Percentiles rank a stretch among this genome's conserved stretches.
These are phyloP conservation scores for Montipora foliosa DNA, from an alignment of 64 coral and sea anemone genomes.

Conservation along the genomic window DNA sequence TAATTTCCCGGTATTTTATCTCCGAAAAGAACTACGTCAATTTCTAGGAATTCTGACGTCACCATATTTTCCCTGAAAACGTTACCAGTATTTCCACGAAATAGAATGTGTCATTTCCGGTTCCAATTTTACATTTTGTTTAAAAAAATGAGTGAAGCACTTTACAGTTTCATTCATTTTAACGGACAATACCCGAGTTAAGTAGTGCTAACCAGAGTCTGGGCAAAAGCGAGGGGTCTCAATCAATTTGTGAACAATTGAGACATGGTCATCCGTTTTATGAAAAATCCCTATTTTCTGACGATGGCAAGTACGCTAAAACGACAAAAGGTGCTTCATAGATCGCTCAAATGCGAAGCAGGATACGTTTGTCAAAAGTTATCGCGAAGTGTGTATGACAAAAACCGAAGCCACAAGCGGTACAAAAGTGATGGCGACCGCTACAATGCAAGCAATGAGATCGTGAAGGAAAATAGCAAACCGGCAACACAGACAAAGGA, in stretches of 20 bases:
- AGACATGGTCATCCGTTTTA: not conserved
- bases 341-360: not conserved
- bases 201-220: too few relatives aligned
- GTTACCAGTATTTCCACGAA: too few relatives aligned
- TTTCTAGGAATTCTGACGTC: too few relatives aligned
- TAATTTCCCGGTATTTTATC: too few relatives aligned
- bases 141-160: too few relatives aligned
- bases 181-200: too few relatives aligned
- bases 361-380: not conserved
- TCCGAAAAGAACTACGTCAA: too few relatives aligned
- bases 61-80: too few relatives aligned
- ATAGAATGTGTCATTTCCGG: too few relatives aligned
- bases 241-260: not conserved
- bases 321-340: not conserved
- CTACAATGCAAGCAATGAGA: not conserved
- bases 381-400: not conserved
- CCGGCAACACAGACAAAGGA: not conserved
- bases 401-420: not conserved
- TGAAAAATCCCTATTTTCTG: not conserved
- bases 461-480: not conserved
- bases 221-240: not conserved
- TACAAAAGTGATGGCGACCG: not conserved
- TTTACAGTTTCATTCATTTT: too few relatives aligned
- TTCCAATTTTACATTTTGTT: too few relatives aligned
- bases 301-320: not conserved